A percentile compares a stretch with the other conserved stretches of the same genome.
Conservation (phyloP, 2,113 vertebrate genomes). For the Elachura formosa region DNA sequence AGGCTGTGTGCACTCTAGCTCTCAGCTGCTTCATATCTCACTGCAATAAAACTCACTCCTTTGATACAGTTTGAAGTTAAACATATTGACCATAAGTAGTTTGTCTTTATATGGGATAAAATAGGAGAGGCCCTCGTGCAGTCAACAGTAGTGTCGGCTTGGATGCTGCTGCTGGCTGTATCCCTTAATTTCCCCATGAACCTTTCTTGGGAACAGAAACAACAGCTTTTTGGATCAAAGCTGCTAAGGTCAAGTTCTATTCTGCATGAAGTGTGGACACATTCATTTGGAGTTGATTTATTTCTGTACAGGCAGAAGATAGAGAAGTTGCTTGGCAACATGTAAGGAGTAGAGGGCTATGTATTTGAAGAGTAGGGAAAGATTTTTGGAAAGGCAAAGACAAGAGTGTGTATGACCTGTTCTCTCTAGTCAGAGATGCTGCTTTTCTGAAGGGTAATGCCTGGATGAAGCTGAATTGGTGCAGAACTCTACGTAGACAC, state of each 20-base stretch:
- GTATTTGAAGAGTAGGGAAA: neutral
- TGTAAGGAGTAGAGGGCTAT: neutral
- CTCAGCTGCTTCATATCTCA: neutral
- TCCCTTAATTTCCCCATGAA: neutral
- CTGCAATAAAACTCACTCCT: neutral
- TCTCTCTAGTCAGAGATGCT: neutral
- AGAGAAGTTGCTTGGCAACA: neutral
- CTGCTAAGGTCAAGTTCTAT: neutral
- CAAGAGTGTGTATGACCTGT: neutral
- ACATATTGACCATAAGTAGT: neutral
- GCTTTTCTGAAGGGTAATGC: neutral
- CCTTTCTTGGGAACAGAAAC: neutral
- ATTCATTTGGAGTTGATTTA: neutral
- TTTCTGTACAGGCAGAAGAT: neutral
- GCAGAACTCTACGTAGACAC: neutral
- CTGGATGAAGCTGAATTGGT: neutral
- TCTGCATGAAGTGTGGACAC: neutral
- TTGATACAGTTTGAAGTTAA: neutral
- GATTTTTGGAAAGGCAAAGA: neutral
- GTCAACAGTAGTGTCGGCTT: neutral
- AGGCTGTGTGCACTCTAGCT: neutral
- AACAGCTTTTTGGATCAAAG: neutral
- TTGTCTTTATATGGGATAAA: neutral
- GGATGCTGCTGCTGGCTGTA: neutral
- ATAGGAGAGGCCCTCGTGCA: neutral